Base-by-base conservation (phyloP, 2,113 vertebrate genomes). In the Herpailurus yagouaroundi region DNA sequence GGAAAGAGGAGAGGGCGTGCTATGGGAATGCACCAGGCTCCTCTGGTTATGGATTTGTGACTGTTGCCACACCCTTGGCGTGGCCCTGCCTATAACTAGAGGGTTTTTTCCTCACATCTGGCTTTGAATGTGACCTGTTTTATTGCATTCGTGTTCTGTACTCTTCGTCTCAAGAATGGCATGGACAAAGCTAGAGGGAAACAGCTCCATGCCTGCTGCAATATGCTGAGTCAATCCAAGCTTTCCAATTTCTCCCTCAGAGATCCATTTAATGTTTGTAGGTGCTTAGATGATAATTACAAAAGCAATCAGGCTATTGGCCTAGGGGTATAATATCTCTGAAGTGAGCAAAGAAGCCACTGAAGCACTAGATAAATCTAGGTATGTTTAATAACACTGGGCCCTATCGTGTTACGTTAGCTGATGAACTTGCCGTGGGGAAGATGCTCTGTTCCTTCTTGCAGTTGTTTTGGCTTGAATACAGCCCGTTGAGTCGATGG, bases 251-350 rank as follows among this genome's bases (percentile, higher is more conserved):
- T 66, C 64, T 97, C 52, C 89, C 95, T 97, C 18, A 1, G 93
- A 94, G 93, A 97, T 97, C 66, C 94, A 38, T 82, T 86, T 93
- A 93, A 97, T 96, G 91, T 97, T 91, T 94, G 64, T 93, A 94
- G 84, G 92, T 95, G 80, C 81, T 97, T 96, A 74, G 41, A 74
- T 89, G 93, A 97, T 93, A 89, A 96, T 97, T 95, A 85, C 93
- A 91, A 91, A 97, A 97, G 85, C 91, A 96, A 94, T 93, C 88
- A 94, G 85, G 79, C 52, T 71, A 79, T 71, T 55, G 55, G 36
- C 91, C 41, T 66, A 60, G 69, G 84, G n/a, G 27, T 77, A 36
- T 97, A 92, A 87, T 92, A 94, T 89, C 74, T 95, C 63, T 69
- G 81, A 92, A 45, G 83, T 5, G 9, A 85, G 76, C 38, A 92